phyloP scores from a whole-genome alignment of 2,113 vertebrate genomes.

The Psophia crepitans region DNA sequence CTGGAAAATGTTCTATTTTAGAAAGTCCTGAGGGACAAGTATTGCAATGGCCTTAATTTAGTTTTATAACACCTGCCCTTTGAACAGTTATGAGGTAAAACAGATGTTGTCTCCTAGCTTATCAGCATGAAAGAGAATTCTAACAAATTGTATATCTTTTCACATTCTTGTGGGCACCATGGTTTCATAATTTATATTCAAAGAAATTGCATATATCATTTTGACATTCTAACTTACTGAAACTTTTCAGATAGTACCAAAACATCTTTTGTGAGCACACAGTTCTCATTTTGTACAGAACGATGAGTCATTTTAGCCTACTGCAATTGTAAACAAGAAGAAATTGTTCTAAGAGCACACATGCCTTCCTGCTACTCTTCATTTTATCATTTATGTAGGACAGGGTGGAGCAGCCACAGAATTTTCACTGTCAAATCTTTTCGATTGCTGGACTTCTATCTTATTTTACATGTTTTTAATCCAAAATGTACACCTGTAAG shows the following conservation, averaged over 20 bases:
- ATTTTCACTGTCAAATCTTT: background rate
- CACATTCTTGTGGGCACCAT: background rate
- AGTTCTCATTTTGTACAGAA: constrained; percentile 9
- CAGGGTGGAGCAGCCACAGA: constrained; percentile 34
- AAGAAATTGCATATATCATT: background rate
- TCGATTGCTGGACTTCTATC: background rate
- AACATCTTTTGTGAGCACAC: background rate
- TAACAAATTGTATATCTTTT: background rate
- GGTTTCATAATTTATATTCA: background rate
- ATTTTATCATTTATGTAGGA: constrained; percentile 8
- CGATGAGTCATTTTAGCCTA: constrained; percentile 26
- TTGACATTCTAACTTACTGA: background rate
- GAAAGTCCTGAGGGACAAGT: constrained; percentile 31
- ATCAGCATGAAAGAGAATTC: background rate
- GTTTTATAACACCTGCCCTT: constrained; percentile 6
- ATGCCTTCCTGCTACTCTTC: constrained; percentile 40
- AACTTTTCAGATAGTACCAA: constrained; percentile 15
- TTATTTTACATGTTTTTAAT: background rate
- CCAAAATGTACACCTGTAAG: background rate
- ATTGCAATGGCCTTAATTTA: background rate
- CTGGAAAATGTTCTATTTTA: constrained; percentile 41
- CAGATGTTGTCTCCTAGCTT: background rate
- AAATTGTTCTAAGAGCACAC: constrained; percentile 41
- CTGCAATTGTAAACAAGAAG: constrained; percentile 55
- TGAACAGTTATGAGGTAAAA: constrained; percentile 51